phyloP scores from a whole-genome alignment of 2,797 vertebrate genomes.

The Myotis findleyi region DNA sequence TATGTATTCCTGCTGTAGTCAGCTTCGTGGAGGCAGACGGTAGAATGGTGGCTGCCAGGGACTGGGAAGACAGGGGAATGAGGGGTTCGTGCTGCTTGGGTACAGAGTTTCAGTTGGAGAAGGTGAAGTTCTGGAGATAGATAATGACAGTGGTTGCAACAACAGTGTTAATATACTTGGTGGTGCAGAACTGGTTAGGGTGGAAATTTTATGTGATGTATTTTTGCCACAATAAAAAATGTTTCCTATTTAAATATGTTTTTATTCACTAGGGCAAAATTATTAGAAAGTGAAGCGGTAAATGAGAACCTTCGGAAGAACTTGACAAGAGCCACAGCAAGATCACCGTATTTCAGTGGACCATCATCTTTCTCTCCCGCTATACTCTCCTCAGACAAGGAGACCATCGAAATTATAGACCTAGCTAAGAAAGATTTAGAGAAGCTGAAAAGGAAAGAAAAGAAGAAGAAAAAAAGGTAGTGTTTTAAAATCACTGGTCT shows the following conservation, averaged over 20 bases:
- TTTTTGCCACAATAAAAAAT: conserved; percentile 25
- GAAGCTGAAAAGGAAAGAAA: conserved; percentile 97
- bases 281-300: conserved; percentile 96
- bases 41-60: background rate
- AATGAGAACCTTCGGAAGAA: conserved; percentile 96
- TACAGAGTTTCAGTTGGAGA: background rate
- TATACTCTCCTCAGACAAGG: conserved; percentile 92
- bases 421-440: conserved; percentile 97
- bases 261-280: conserved; percentile 91
- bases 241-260: background rate
- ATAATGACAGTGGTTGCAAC: background rate
- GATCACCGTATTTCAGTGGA: conserved; percentile 91
- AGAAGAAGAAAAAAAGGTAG: conserved; percentile 97
- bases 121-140: background rate
- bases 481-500: conserved; percentile 52
- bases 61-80: background rate
- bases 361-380: conserved; percentile 89
- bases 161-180: background rate
- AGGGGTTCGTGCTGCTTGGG: background rate
- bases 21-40: background rate
- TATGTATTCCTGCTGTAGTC: background rate
- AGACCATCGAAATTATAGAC: conserved; percentile 95
- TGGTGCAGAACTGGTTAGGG: background rate
- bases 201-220: background rate
- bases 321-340: conserved; percentile 92